Base-by-base conservation (phyloP, 2,113 vertebrate species). In the Antechinus stuartii region DNA sequence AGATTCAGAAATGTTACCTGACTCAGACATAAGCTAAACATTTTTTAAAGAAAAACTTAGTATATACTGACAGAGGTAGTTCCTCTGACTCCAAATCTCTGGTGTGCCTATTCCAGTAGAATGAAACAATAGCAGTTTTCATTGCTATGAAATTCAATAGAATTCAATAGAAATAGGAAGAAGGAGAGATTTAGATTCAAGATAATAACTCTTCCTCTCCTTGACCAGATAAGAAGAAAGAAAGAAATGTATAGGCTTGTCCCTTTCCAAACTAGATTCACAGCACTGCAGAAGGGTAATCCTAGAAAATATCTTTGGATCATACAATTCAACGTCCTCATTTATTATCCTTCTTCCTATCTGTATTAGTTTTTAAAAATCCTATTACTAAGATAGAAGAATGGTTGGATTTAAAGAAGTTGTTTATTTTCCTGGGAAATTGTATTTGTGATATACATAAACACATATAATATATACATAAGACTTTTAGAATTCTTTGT, bases 191-290 rank as follows among this genome's bases (percentile, higher is more conserved):
- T 23, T 42, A 42, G 19, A 23, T 42, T 8, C 0, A 1, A 3
- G 0, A 0, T 9, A 47, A 30, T 46, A 8, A n/a, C 16, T 23
- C 8, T 47, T 6, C 25, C 0, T 23, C 14, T 2, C 30, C 0
- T 8, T 24, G 22, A 2, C 0, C 11, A 89, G 56, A 1, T 84
- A 22, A 7, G 35, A 26, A 27, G 10, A 90, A 30, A 91, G 10
- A 4, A 42, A 23, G 46, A 26, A 6, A 9, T 35, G 16, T 19
- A 4, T 1, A 6, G 6, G 2, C 16, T 14, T 54, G 23, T 30
- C 30, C 1, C 23, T 12, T 68, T 16, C n/a, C 14, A 84, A 56
- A 42, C 16, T 76, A 76, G 4, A 76, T 76, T 22, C n/a, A 23
- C 2, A 84, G 68, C 68, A 84, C 22, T 84, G 35, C 42, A 84